A percentile compares a stretch with the other conserved stretches of the same genome.
phyloP scores from a whole-genome alignment of 2,888 invertebrate genomes.

The Melikaiella ostensackeni region DNA sequence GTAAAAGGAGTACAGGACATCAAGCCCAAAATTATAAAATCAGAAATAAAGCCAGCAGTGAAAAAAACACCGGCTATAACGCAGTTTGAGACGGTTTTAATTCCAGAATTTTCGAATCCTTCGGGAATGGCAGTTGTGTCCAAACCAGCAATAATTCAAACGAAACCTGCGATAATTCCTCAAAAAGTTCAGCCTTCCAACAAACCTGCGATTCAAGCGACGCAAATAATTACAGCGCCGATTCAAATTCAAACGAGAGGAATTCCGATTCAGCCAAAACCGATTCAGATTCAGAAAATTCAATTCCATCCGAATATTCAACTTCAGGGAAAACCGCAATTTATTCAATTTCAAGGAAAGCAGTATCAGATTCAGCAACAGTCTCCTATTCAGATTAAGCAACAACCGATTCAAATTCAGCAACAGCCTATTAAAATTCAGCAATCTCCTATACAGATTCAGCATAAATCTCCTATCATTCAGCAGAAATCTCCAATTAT shows the following conservation, averaged over 20 bases:
- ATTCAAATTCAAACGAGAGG: neutral
- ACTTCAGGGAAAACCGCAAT: neutral
- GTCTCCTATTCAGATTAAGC: neutral
- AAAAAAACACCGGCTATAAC: neutral
- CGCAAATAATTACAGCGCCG: neutral
- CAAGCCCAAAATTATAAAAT: neutral
- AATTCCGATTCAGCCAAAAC: neutral
- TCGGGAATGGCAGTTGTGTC: neutral
- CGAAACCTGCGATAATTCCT: neutral
- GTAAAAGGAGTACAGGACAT: neutral
- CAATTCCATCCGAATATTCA: conserved; percentile 1
- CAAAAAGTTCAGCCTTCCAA: neutral
- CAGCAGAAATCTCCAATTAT: neutral
- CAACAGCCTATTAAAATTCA: neutral
- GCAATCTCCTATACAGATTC: too few species aligned
- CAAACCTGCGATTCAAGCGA: neutral
- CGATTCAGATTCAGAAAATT: neutral
- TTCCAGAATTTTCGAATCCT: neutral
- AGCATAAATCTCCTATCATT: too few species aligned
- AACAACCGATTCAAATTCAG: neutral
- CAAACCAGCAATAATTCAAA: neutral
- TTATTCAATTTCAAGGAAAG: conserved; percentile 3
- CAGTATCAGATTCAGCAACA: neutral
- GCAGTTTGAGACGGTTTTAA: neutral
- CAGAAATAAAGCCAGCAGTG: neutral